Percentiles rank a stretch among this genome's conserved stretches.
These are phyloP conservation scores for Mallotus villosus DNA, from an alignment of 2,797 vertebrate genomes.

Conservation along the genomic window DNA sequence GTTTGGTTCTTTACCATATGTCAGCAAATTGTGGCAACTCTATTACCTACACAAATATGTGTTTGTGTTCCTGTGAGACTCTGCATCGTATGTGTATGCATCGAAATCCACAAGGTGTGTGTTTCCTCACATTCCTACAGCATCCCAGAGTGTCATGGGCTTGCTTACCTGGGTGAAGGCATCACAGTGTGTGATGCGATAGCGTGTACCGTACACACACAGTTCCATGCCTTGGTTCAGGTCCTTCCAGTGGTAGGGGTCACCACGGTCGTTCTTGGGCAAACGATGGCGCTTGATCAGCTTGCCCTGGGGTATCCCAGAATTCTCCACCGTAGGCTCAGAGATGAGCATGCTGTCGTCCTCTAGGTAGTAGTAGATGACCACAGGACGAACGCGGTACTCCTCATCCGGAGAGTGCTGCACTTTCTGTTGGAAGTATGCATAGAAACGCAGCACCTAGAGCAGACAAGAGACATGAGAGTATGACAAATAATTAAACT, in stretches of 20 bases:
- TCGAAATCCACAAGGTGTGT: background rate
- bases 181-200: conserved; percentile 85
- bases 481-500: background rate
- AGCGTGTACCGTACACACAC: conserved; percentile 81
- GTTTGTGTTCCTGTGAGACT: background rate
- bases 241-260: conserved; percentile 90
- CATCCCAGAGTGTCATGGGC: background rate
- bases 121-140: background rate
- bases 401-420: conserved; percentile 74
- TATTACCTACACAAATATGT: background rate
- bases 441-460: conserved; percentile 87
- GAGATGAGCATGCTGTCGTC: conserved; percentile 88
- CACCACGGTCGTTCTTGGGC: conserved; percentile 81
- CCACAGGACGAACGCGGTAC: conserved; percentile 80
- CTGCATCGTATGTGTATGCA: background rate
- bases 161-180: conserved; percentile 84
- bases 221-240: conserved; percentile 87
- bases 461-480: background rate
- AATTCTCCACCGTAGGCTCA: conserved; percentile 87
- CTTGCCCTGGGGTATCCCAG: conserved; percentile 87
- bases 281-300: conserved; percentile 87
- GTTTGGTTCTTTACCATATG: no score
- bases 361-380: conserved; percentile 87
- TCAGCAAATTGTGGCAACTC: no score
- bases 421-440: conserved; percentile 85